Evolutionary conservation across 2,113 vertebrate genomes (phyloP).

Genomic region (Galemys pyrenaicus): DNA sequence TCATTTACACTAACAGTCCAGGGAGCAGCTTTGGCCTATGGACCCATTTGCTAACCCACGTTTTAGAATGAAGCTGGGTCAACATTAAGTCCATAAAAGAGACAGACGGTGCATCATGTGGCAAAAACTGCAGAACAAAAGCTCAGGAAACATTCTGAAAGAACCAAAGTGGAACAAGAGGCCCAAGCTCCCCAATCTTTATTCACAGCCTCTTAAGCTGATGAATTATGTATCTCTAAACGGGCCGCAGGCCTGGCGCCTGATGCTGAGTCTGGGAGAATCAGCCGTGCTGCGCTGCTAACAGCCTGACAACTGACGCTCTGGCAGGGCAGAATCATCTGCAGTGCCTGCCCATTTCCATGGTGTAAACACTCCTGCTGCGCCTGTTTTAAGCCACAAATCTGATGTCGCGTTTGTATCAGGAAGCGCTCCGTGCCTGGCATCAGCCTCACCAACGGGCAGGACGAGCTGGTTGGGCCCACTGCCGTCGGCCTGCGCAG

Average conservation of each 20-base stretch:
- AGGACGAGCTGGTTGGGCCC: rapidly evolving
- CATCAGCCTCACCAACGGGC: background rate
- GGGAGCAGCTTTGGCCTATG: background rate
- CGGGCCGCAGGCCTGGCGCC: rapidly evolving
- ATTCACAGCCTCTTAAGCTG: background rate
- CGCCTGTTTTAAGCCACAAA: background rate
- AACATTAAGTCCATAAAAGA: background rate
- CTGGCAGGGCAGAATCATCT: rapidly evolving
- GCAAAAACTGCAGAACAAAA: background rate
- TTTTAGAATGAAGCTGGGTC: background rate
- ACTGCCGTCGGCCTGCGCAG: background rate
- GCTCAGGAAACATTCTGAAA: background rate
- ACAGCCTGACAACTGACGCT: rapidly evolving
- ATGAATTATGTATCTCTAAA: background rate
- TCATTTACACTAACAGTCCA: background rate
- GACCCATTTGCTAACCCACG: background rate
- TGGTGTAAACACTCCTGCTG: background rate
- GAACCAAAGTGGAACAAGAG: background rate
- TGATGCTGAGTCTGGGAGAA: background rate
- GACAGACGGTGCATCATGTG: rapidly evolving
- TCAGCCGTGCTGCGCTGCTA: background rate
- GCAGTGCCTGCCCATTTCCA: rapidly evolving
- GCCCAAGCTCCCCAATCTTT: rapidly evolving
- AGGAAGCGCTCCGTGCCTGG: rapidly evolving
- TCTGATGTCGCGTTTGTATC: background rate